Percentiles rank a stretch among this genome's conserved stretches.
Evolutionary conservation across 2,113 vertebrate genomes (phyloP).

Genomic region (Phocoena phocoena): DNA sequence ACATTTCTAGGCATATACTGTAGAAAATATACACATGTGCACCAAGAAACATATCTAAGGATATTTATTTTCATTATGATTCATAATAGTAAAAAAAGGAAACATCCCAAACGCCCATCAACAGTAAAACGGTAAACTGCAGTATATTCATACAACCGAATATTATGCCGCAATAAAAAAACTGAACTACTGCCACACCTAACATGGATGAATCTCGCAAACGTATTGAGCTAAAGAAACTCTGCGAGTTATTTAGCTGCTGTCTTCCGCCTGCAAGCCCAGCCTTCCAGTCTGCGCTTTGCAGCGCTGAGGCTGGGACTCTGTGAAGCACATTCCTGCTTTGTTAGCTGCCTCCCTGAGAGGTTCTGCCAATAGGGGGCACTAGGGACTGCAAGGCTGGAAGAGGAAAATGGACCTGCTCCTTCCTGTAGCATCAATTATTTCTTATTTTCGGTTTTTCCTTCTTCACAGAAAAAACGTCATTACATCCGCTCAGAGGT

Average conservation of each 20-base stretch:
- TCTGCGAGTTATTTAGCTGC: not conserved
- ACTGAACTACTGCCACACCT: not conserved
- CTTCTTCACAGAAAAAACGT: not conserved
- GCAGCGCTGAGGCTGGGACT: not conserved
- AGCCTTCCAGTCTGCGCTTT: not conserved
- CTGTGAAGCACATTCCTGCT: not conserved
- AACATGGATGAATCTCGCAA: not conserved
- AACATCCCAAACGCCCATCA: not conserved
- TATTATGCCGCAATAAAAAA: not conserved
- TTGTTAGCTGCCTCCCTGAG: not conserved
- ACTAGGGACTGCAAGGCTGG: too few species aligned
- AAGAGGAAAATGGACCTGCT: not conserved
- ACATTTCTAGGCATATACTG: not conserved
- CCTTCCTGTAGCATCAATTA: too few species aligned
- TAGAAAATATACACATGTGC: too few species aligned
- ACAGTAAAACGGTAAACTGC: not conserved
- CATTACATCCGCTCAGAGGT: not conserved
- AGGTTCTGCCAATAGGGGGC: not conserved
- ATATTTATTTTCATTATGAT: too few species aligned
- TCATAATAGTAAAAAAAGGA: not conserved
- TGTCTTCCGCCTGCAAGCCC: not conserved
- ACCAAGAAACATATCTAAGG: too few species aligned
- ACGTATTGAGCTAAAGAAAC: not conserved
- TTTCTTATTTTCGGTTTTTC: not conserved
- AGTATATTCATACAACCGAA: not conserved